phyloP scores from a whole-genome alignment of 2,113 vertebrate species.

The Anser cygnoides region DNA sequence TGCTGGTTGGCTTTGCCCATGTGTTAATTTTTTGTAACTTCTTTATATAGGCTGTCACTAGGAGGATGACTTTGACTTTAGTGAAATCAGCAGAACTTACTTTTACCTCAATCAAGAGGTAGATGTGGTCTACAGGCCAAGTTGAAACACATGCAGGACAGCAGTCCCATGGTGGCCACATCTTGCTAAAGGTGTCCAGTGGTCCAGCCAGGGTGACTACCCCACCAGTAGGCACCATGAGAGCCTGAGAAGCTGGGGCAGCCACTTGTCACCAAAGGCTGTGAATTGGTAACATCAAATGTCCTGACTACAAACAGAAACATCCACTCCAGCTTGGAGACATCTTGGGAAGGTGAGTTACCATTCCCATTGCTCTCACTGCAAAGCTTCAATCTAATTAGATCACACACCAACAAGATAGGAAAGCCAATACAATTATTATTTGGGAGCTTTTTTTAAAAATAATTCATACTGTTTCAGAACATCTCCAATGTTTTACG shows the following conservation, averaged over 20 bases:
- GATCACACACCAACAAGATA: accelerated
- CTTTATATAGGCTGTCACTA: background rate
- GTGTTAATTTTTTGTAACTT: background rate
- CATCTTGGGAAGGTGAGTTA: accelerated
- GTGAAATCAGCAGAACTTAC: background rate
- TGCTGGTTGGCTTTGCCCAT: background rate
- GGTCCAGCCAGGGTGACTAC: accelerated
- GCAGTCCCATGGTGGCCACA: accelerated
- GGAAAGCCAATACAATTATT: background rate
- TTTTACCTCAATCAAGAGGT: background rate
- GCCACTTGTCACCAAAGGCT: background rate
- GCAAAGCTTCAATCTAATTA: background rate
- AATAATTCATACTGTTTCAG: background rate
- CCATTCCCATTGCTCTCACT: background rate
- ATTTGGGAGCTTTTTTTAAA: background rate
- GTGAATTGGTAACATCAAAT: background rate
- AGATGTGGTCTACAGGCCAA: background rate
- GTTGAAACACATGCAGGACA: background rate
- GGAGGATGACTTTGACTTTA: background rate
- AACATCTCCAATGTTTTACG: background rate
- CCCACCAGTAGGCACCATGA: accelerated
- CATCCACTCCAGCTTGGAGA: background rate
- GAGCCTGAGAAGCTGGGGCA: background rate
- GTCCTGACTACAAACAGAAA: background rate
- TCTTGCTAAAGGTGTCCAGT: background rate